phyloP scores from a whole-genome alignment of 1,140 invertebrate species.

The Argopecten irradians region DNA sequence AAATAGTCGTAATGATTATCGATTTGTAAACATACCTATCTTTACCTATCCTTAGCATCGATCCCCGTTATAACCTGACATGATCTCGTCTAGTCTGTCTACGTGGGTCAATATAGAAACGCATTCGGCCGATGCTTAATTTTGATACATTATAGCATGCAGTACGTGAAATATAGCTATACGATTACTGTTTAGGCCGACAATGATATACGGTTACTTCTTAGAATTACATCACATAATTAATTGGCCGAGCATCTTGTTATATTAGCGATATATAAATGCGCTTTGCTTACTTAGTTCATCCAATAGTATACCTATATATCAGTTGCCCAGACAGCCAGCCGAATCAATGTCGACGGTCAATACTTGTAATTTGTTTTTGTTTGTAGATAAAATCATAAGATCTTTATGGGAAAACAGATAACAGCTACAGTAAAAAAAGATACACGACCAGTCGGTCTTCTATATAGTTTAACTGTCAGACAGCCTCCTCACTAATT shows the following conservation, averaged over 20 bases:
- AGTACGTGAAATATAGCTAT: not conserved
- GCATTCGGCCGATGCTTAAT: too few relatives aligned
- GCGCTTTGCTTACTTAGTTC: not conserved
- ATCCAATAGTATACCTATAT: not conserved
- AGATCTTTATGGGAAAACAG: too few relatives aligned
- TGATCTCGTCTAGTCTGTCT: not conserved
- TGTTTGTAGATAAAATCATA: not conserved
- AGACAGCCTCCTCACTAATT: too few relatives aligned
- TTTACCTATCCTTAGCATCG: not conserved
- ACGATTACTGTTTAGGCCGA: not conserved
- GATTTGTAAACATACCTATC: not conserved
- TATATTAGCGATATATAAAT: not conserved
- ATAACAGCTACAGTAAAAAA: too few relatives aligned
- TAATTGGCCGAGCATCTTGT: not conserved
- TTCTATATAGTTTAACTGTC: too few relatives aligned
- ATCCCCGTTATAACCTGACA: too few relatives aligned
- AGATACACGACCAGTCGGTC: too few relatives aligned
- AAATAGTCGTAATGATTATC: not conserved
- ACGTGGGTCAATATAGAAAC: too few relatives aligned
- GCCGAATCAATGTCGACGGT: not conserved
- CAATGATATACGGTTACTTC: not conserved
- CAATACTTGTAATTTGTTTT: not conserved
- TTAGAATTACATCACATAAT: not conserved
- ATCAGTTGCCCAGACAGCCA: not conserved
- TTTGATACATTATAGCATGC: too few relatives aligned